These are phyloP conservation scores for Corythaixoides concolor DNA, from an alignment of 2,113 vertebrate genomes.

Conservation along the genomic window DNA sequence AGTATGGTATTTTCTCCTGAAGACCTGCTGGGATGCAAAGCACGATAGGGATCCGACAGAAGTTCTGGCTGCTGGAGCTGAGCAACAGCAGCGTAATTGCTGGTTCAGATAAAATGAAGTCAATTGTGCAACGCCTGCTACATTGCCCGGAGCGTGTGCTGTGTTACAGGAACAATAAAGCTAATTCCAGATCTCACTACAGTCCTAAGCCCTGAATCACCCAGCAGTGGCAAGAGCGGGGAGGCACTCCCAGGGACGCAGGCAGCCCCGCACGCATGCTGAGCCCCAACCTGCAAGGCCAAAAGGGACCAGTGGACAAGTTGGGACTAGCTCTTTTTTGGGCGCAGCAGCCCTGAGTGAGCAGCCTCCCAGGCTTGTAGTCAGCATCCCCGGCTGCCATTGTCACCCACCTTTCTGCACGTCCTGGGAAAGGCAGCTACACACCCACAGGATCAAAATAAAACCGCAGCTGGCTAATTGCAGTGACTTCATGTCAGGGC, in stretches of 20 bases:
- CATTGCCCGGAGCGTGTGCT: neutral
- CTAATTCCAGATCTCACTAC: conserved; percentile 47
- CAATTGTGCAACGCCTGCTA: conserved; percentile 28
- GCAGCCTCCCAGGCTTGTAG: neutral
- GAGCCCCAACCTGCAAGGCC: neutral
- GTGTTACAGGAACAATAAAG: conserved; percentile 29
- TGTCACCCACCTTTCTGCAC: neutral
- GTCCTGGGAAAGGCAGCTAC: conserved; percentile 38
- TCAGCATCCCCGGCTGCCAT: neutral
- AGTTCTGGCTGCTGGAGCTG: neutral
- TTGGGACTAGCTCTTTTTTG: neutral
- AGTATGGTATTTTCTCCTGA: neutral
- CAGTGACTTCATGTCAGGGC: neutral
- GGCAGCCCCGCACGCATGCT: neutral
- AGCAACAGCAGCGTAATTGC: conserved; percentile 16
- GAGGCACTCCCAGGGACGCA: conserved; percentile 20
- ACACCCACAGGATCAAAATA: neutral
- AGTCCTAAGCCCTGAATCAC: conserved; percentile 61
- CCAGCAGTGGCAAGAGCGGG: neutral
- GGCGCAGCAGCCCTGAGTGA: neutral
- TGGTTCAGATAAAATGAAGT: conserved; percentile 43
- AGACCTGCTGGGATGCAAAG: neutral
- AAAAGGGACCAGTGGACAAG: neutral
- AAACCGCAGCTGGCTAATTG: neutral
- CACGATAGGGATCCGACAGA: neutral